Evolutionary conservation across 2,113 vertebrate species (phyloP), one percentile per base, ranked within the genome.

Genomic region (Dicaeum eximium): DNA sequence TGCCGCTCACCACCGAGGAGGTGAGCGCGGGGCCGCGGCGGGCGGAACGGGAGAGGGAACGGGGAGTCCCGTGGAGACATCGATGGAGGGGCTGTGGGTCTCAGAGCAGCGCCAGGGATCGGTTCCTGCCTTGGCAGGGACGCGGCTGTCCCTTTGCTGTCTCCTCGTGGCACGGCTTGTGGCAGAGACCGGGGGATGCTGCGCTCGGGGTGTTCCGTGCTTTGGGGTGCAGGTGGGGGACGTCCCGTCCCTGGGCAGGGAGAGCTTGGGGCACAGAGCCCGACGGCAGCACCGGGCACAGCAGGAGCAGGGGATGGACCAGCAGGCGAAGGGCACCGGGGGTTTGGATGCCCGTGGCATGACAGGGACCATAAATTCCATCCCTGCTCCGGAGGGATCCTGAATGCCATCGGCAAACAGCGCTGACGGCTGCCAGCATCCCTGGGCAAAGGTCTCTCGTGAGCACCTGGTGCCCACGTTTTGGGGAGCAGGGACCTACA

Each of bases 1-100:
- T 99, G 99, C 99, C 99, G 6, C 98, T 99, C 89, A 99, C 98
- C 75, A 98, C 99, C 22, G 99, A 99, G 31, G 99, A 99, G 99
- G 99, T 99, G 97, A 98, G 98, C 10, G 33, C 11, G 58, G 79
- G 50, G 23, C n/a, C 5, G 21, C 24, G 27, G n/a, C 58, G 20
- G n/a, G 9, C 21, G 2, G 38, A 38, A 38, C 38, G 38, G 38
- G 38, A 38, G 12, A 9, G 38, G 3, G 25, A 13, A 8, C 40
- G 11, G 53, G 30, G 35, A 6, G 50, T 11, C 7, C 45, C 20
- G 6, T 2, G 57, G 28, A 24, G 57, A 2, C 16, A 0, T 7
- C 6, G 0, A 9, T 2, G 57, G 72, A 33, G 22, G 33, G 25
- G 15, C 1, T 14, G 35, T 4, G 47, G 40, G 33, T 35, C 56